Base-by-base conservation (phyloP, 2,113 vertebrate genomes). In the Okapia johnstoni region DNA sequence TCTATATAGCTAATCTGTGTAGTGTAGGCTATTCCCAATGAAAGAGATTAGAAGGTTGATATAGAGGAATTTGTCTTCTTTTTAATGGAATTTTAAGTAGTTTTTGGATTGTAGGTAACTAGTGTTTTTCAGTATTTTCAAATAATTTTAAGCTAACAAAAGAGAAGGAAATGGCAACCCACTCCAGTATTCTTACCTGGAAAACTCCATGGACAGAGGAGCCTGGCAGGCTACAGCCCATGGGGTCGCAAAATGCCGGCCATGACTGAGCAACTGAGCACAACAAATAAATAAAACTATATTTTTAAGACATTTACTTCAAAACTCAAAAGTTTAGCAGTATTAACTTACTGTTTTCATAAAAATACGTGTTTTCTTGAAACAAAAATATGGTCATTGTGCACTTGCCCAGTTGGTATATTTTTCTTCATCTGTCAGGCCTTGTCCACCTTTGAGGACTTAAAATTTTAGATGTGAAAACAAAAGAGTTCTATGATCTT, bases 401-500 rank as follows among this genome's bases (percentile, higher is more conserved):
- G 12, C 21, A 76, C 30, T 52, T 60, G 21, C 46, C 46, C 28
- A 61, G 26, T 81, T 60, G 46, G 55, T 76, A 30, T 93, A 36
- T 52, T 55, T 93, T 79, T 85, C 57, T 40, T 85, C 25, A 48
- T 61, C 40, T 88, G 28, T 54, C 36, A 93, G 63, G 30, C 17
- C 36, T 89, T 96, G 33, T 5, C 10, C 8, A 50, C 94, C 7
- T 2, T 86, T 90, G 85, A n/a, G 6, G 11, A n/a, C 28, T 86
- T 86, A 96, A 93, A 66, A 79, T 85, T 93, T 93, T 58, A 70
- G n/a, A 6, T 70, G 50, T 89, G 36, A 57, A 83, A 88, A 93
- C 26, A 33, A 60, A 40, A 58, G 70, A 84, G 5, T 60, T 85
- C 63, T 90, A 54, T 61, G 60, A 77, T 85, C 80, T 85, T 77